Conservation (phyloP, 1,140 invertebrate genomes). For the Scaptomyza graminum region DNA sequence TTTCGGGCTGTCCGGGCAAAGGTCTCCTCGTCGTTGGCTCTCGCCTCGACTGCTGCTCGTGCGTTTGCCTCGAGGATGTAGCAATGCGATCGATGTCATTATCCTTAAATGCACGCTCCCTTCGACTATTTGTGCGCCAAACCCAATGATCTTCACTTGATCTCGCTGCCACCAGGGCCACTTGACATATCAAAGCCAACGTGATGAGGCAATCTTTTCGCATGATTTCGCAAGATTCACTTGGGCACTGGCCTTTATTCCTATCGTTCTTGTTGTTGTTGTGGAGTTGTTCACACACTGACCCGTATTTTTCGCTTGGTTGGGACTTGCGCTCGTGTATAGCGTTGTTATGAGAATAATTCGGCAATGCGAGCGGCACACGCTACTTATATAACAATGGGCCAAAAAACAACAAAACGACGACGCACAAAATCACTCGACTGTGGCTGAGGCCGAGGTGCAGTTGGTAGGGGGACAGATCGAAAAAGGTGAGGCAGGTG, state of each 20-base stretch:
- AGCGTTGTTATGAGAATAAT: conserved; percentile 65
- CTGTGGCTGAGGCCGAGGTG: conserved; percentile 48
- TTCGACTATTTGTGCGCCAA: conserved; percentile 51
- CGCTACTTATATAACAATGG: conserved; percentile 79
- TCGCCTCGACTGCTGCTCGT: conserved; percentile 54
- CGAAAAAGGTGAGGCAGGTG: conserved; percentile 49
- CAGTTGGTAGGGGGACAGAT: neutral
- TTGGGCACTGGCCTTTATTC: neutral
- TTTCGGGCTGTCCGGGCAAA: conserved; percentile 67
- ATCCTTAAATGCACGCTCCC: conserved; percentile 63
- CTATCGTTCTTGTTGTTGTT: conserved; percentile 15
- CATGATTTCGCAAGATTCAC: conserved; percentile 45
- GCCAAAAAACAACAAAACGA: conserved; percentile 29
- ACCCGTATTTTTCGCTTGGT: conserved; percentile 69
- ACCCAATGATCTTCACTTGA: conserved; percentile 62
- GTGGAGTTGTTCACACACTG: conserved; percentile 58
- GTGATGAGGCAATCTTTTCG: conserved; percentile 65
- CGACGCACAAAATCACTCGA: conserved; percentile 64
- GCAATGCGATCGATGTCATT: conserved; percentile 44
- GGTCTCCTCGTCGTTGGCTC: conserved; percentile 73
- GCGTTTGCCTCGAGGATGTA: conserved; percentile 20
- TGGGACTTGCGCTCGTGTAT: conserved; percentile 32
- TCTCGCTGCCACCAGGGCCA: conserved; percentile 33
- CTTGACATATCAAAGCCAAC: conserved; percentile 27
- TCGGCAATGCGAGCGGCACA: conserved; percentile 59